These are phyloP conservation scores for Brachystomella parvula DNA, from an alignment of 1,140 invertebrate genomes.

Conservation along the genomic window DNA sequence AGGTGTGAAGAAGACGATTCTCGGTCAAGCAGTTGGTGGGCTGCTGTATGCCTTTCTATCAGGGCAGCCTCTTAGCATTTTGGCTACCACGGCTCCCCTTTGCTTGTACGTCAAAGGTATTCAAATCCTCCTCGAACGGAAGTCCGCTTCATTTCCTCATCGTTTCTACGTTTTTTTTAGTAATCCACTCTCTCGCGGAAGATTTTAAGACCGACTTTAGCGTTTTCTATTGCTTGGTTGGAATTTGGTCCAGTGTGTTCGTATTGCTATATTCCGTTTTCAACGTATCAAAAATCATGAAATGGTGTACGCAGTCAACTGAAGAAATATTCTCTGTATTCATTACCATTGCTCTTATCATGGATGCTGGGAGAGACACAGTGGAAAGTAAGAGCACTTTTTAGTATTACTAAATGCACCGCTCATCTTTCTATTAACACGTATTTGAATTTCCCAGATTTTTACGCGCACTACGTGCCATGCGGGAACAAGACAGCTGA, in stretches of 20 bases:
- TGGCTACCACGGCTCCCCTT: slow-evolving; percentile 57
- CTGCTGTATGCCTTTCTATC: slow-evolving; percentile 53
- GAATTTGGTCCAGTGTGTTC: slow-evolving; percentile 56
- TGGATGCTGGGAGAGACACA: slow-evolving; percentile 52
- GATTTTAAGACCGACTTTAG: slow-evolving; percentile 53
- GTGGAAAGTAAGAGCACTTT: slow-evolving; percentile 43
- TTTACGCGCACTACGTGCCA: not conserved
- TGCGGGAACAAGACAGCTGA: too few species aligned
- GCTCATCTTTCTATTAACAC: not conserved
- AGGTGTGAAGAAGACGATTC: slow-evolving; percentile 56
- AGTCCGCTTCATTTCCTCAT: too few species aligned
- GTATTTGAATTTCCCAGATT: not conserved
- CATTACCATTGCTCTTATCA: slow-evolving; percentile 56
- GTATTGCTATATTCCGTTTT: slow-evolving; percentile 54
- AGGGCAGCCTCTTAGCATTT: slow-evolving; percentile 55
- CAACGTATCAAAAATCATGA: slow-evolving; percentile 55
- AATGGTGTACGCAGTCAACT: slow-evolving; percentile 56
- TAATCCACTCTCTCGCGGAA: slow-evolving; percentile 53
- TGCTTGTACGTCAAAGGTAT: slow-evolving; percentile 58
- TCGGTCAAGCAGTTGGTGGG: slow-evolving; percentile 56
- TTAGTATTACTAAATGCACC: not conserved
- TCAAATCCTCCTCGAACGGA: slow-evolving; percentile 22
- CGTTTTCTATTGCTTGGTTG: slow-evolving; percentile 56
- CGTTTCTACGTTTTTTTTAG: slow-evolving; percentile 45
- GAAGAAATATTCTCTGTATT: slow-evolving; percentile 61